phyloP scores from a whole-genome alignment of 2,888 invertebrate species.

The Argynnis bischoffii region DNA sequence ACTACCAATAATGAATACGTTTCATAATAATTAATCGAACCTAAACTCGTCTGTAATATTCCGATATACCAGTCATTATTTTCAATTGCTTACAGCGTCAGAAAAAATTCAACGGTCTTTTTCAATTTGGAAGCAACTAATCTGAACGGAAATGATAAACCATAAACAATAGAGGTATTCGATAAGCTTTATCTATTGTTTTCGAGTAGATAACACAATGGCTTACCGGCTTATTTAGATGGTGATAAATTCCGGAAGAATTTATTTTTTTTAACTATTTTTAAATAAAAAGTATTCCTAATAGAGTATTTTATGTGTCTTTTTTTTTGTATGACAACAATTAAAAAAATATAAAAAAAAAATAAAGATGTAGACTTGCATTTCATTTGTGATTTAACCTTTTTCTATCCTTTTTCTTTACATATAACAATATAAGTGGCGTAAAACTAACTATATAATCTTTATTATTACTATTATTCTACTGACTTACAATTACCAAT shows the following conservation, averaged over 20 bases:
- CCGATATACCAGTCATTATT: slow-evolving; percentile 3
- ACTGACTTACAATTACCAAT: neutral
- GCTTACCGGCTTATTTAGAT: slow-evolving; percentile 42
- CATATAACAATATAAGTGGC: too few species aligned
- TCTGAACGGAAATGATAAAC: slow-evolving; percentile 57
- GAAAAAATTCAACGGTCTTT: slow-evolving; percentile 7
- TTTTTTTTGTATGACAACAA: too few species aligned
- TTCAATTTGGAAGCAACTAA: slow-evolving; percentile 30
- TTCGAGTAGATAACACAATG: slow-evolving; percentile 61
- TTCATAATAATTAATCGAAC: too few species aligned
- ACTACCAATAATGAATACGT: too few species aligned
- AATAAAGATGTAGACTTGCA: too few species aligned
- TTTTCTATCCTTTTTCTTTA: too few species aligned
- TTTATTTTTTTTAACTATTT: neutral
- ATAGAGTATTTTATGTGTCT: too few species aligned
- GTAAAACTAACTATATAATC: too few species aligned
- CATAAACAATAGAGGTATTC: slow-evolving; percentile 66
- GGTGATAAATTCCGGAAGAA: neutral
- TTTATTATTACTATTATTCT: neutral
- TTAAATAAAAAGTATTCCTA: too few species aligned
- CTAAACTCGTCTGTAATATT: neutral
- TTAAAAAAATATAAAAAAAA: too few species aligned
- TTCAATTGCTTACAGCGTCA: neutral
- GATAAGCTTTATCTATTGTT: slow-evolving; percentile 67
- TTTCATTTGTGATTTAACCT: too few species aligned